These are phyloP conservation scores for Euphydryas editha DNA, from an alignment of 2,888 invertebrate species.

Conservation along the genomic window DNA sequence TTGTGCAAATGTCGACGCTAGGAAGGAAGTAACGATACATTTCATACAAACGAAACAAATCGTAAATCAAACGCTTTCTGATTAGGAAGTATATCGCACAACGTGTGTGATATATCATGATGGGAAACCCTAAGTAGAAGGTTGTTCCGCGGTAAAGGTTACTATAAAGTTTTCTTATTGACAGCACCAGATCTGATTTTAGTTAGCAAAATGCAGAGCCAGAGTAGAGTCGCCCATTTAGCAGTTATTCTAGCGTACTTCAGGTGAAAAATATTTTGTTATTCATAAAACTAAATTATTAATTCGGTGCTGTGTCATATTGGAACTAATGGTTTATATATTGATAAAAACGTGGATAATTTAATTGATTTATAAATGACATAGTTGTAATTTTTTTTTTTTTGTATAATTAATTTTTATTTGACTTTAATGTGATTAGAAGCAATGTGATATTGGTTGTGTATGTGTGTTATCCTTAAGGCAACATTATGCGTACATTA, in stretches of 20 bases:
- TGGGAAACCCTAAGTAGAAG: constrained; percentile 58
- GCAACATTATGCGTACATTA: neutral
- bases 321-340: neutral
- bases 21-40: constrained; percentile 30
- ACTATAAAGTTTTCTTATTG: constrained; percentile 56
- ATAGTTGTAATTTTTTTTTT: neutral
- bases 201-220: constrained; percentile 76
- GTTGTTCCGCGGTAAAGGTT: constrained; percentile 55
- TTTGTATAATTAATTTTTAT: neutral
- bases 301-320: neutral
- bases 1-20: neutral
- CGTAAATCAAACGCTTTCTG: constrained; percentile 32
- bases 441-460: neutral
- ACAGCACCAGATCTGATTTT: constrained; percentile 57
- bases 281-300: neutral
- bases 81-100: constrained; percentile 37
- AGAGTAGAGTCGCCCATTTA: constrained; percentile 71
- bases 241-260: constrained; percentile 64
- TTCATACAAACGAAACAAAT: constrained; percentile 25
- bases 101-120: constrained; percentile 37
- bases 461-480: neutral
- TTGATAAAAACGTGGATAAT: constrained; percentile 3
- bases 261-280: constrained; percentile 54
- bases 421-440: neutral
- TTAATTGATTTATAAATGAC: neutral